phyloP scores from a whole-genome alignment of 2,888 invertebrate genomes.

The Heliconius cydno region DNA sequence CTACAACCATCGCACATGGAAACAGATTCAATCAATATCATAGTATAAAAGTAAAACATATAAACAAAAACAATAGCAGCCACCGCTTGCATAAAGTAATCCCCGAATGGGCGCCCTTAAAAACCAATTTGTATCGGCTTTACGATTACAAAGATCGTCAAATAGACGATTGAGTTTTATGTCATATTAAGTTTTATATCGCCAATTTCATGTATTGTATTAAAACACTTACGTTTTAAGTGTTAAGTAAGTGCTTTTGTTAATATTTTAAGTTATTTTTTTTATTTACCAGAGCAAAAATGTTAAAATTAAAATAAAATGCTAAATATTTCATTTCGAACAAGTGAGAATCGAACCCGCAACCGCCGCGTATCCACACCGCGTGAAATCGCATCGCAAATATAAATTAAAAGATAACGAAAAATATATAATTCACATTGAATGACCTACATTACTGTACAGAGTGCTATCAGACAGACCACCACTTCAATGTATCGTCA shows the following conservation, averaged over 20 bases:
- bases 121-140: slow-evolving; percentile 77
- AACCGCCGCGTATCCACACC: too few species aligned
- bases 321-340: too few species aligned
- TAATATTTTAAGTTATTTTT: neutral
- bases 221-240: slow-evolving; percentile 9
- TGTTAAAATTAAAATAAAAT: too few species aligned
- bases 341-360: too few species aligned
- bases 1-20: neutral
- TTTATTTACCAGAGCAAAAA: too few species aligned
- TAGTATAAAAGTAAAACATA: neutral
- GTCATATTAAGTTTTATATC: slow-evolving; percentile 71
- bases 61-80: slow-evolving; percentile 23
- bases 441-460: slow-evolving; percentile 10
- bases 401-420: neutral
- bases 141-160: slow-evolving; percentile 71
- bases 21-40: neutral
- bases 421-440: neutral
- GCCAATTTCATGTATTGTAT: slow-evolving; percentile 55
- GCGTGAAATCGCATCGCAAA: neutral
- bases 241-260: neutral
- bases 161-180: slow-evolving; percentile 74
- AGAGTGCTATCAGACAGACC: slow-evolving; percentile 1
- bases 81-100: slow-evolving; percentile 59
- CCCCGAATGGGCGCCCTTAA: slow-evolving; percentile 51
- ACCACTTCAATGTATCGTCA: slow-evolving; percentile 7